These are phyloP conservation scores for Agapetus fuscipes DNA, from an alignment of 2,888 invertebrate species.

Conservation along the genomic window DNA sequence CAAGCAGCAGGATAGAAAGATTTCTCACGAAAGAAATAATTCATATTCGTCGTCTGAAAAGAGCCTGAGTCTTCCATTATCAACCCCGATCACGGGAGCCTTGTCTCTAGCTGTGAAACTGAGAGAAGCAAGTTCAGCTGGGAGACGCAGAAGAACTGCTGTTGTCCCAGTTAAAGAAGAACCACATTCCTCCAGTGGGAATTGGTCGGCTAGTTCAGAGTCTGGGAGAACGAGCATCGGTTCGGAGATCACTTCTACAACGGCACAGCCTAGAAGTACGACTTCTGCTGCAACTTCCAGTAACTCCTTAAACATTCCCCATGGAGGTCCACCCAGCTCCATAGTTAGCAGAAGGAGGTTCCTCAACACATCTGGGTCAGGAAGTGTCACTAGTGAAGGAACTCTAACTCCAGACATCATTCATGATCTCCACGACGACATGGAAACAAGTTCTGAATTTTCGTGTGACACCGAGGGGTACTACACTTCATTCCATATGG, in stretches of 20 bases:
- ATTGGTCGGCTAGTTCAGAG: constrained; percentile 91
- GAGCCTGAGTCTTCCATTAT: constrained; percentile 50
- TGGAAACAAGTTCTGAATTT: constrained; percentile 83
- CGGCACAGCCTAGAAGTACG: constrained; percentile 61
- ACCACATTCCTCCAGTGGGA: constrained; percentile 83
- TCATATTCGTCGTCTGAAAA: constrained; percentile 70
- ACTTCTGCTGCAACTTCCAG: constrained; percentile 58
- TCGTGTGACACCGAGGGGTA: constrained; percentile 97
- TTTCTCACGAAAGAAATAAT: constrained; percentile 67
- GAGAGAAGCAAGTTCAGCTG: constrained; percentile 57
- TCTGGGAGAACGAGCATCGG: constrained; percentile 79
- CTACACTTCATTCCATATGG: constrained; percentile 95
- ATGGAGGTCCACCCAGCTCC: constrained; percentile 54
- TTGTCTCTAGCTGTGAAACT: constrained; percentile 60
- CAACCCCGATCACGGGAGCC: constrained; percentile 44
- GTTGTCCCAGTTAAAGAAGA: no score
- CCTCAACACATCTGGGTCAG: constrained; percentile 67
- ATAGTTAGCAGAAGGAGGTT: constrained; percentile 57
- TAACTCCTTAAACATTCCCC: constrained; percentile 54
- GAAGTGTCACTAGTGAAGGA: constrained; percentile 77
- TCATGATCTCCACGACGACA: constrained; percentile 70
- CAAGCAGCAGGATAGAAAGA: constrained; percentile 47
- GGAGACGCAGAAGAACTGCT: constrained; percentile 51
- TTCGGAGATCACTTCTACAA: constrained; percentile 66
- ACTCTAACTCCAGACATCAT: constrained; percentile 77